phyloP scores from a whole-genome alignment of 1,140 invertebrate species.

The Orchestia grillus region DNA sequence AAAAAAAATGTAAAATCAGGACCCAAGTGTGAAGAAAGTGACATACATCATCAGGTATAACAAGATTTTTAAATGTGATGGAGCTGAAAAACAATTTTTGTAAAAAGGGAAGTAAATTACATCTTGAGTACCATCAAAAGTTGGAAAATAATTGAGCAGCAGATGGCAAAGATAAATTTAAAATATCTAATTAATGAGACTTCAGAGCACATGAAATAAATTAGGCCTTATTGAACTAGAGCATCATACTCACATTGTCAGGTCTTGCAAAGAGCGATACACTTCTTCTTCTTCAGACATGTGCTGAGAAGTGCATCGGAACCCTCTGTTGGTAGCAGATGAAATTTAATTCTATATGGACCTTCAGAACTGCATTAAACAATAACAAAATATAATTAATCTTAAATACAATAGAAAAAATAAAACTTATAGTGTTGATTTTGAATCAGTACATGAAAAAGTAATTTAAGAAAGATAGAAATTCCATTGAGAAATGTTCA shows the following conservation, averaged over 20 bases:
- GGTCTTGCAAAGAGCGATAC: constrained; percentile 15
- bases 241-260: not conserved
- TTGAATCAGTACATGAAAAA: not conserved
- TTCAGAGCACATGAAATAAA: not conserved
- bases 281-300: not conserved
- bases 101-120: not conserved
- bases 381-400: not conserved
- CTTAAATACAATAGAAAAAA: not conserved
- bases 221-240: not conserved
- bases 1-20: not conserved
- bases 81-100: not conserved
- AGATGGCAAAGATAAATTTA: not conserved
- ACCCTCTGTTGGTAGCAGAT: constrained; percentile 68
- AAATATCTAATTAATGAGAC: not conserved
- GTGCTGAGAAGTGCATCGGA: not conserved
- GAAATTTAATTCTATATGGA: not conserved
- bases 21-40: not conserved
- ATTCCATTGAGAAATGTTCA: not conserved
- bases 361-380: not conserved
- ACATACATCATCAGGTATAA: not conserved
- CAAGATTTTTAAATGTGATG: not conserved
- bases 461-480: not conserved
- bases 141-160: not conserved
- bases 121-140: not conserved
- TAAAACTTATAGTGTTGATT: not conserved